Evolutionary conservation across 2,888 invertebrate genomes (phyloP).

Genomic region (Andrena marginata): DNA sequence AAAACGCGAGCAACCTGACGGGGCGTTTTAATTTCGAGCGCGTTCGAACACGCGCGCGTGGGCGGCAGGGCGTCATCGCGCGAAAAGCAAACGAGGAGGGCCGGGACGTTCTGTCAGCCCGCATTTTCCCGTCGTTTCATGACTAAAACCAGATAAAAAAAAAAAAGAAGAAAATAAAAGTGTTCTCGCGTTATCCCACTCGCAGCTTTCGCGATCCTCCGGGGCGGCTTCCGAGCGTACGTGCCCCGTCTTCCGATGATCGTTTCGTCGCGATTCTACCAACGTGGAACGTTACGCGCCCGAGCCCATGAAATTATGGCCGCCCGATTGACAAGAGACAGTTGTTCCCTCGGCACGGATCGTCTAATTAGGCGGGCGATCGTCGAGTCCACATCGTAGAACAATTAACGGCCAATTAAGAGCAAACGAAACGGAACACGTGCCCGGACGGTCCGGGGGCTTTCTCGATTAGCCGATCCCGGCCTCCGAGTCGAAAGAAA

Average conservation of each 20-base stretch:
- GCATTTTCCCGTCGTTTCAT: not conserved
- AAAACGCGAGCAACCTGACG: conserved; percentile 29
- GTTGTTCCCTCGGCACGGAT: not conserved
- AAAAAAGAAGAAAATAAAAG: not conserved
- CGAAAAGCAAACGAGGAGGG: conserved; percentile 32
- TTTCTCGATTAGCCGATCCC: conserved; percentile 28
- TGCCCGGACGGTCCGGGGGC: not conserved
- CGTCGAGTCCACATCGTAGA: not conserved
- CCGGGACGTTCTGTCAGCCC: conserved; percentile 28
- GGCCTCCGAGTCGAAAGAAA: conserved; percentile 46
- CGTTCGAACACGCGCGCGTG: conserved; percentile 32
- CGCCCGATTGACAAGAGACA: too few relatives aligned
- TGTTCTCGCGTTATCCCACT: not conserved
- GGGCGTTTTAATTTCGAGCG: conserved; percentile 53
- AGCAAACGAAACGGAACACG: conserved; percentile 1
- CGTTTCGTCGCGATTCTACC: too few relatives aligned
- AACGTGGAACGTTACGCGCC: too few relatives aligned
- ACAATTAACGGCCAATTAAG: conserved; percentile 11
- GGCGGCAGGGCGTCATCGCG: conserved; percentile 29
- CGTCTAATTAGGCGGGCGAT: not conserved
- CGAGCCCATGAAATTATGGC: too few relatives aligned
- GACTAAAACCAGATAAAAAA: not conserved
- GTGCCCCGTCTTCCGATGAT: too few relatives aligned
- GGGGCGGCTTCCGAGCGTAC: too few relatives aligned
- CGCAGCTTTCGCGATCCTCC: not conserved